Evolutionary conservation across 2,113 vertebrate species (phyloP), one percentile per base, ranked within the genome.

Genomic region (Hymenochirus boettgeri): DNA sequence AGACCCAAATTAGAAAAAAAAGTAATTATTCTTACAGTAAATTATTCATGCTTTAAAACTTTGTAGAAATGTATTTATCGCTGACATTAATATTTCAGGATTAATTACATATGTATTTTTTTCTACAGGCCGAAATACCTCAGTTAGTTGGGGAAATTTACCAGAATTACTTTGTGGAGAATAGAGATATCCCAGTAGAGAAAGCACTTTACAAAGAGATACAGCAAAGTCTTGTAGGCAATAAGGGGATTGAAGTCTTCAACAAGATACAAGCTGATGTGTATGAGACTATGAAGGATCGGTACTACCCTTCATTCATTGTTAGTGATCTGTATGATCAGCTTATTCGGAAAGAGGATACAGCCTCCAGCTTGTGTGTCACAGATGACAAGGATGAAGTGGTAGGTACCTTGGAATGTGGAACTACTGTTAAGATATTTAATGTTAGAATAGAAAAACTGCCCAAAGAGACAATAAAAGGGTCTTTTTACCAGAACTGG

Each of bases 71-170:
- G 9, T 37, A 9, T 37, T 7, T 9, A 7, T 8, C 33, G 7
- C 7, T 37, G 33, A 37, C 7, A 8, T 45, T 45, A 45, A 9
- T n/a, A 45, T 45, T 4, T 6, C 42, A 7, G n/a, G n/a, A 45
- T 45, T 45, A 45, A 37, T 8, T 45, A 7, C 17, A 42, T 42
- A 10, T 18, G n/a, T 31, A 8, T 54, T 26, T 53, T 24, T 18
- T 2, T 24, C 74, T 75, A 39, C 82, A 99, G 96, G 90, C 82
- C 75, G 95, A 99, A 84, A 94, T 98, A 72, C 93, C 96, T 72
- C 94, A 96, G 61, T 80, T 98, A 29, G 96, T 99, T 48, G 93
- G 95, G 31, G 95, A 97, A 84, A 98, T 99, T 84, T 99, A 99
- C 79, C 96, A 99, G 77, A 94, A 97, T 78, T 99, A 91, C 81